A percentile compares a stretch with the other conserved stretches of the same genome.
These are phyloP conservation scores for Chauna torquata DNA, from an alignment of 2,113 vertebrate genomes.

Conservation along the genomic window DNA sequence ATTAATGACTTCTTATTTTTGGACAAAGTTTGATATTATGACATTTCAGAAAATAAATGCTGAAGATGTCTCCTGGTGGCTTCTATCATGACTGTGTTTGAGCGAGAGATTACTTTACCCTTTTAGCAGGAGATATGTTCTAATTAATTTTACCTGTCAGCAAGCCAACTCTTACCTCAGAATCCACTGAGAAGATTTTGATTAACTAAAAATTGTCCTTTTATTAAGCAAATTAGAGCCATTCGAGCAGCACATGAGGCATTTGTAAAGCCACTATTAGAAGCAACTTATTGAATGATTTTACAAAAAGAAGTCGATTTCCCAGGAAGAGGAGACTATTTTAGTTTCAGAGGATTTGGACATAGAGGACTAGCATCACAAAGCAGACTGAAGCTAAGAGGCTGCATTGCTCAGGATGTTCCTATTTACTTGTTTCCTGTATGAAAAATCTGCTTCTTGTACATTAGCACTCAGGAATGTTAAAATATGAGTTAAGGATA, in stretches of 20 bases:
- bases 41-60: not conserved
- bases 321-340: not conserved
- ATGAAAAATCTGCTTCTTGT: slow-evolving; percentile 18
- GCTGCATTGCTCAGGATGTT: not conserved
- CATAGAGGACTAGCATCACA: not conserved
- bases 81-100: not conserved
- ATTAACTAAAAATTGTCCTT: slow-evolving; percentile 32
- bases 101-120: not conserved
- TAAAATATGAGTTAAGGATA: slow-evolving; percentile 10
- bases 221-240: slow-evolving; percentile 36
- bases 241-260: not conserved
- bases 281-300: not conserved
- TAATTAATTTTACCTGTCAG: slow-evolving; percentile 43
- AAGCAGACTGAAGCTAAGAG: not conserved
- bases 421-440: slow-evolving; percentile 7
- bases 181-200: slow-evolving; percentile 26
- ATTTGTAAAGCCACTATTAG: not conserved
- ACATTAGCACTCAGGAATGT: not conserved
- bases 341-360: not conserved
- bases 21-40: not conserved
- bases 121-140: not conserved
- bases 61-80: not conserved
- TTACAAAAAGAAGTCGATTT: not conserved
- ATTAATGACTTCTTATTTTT: not conserved
- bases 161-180: slow-evolving; percentile 4